phyloP scores from a whole-genome alignment of 53 echinoderm and acorn worm species.

The Paracentrotus lividus region DNA sequence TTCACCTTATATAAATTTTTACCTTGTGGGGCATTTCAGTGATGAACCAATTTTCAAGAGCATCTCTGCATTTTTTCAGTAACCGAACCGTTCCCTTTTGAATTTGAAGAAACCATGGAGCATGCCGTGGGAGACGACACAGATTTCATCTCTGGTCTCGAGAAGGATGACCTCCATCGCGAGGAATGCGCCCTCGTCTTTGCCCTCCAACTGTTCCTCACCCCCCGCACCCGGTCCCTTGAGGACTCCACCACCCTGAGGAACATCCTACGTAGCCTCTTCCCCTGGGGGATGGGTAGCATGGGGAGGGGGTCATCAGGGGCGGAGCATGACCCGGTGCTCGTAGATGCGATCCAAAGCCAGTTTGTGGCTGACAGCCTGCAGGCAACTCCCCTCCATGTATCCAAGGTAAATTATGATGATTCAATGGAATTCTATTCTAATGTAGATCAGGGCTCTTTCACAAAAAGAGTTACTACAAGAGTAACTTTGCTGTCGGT shows the following conservation, averaged over 20 bases:
- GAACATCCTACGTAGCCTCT: conserved; percentile 83
- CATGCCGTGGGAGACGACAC: neutral
- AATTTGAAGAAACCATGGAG: neutral
- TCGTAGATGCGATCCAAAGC: conserved; percentile 93
- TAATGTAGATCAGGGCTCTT: too few species aligned
- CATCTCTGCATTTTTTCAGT: neutral
- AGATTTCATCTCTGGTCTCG: conserved; percentile 73
- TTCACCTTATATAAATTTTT: too few species aligned
- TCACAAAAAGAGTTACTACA: too few species aligned
- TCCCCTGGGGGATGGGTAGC: conserved; percentile 85
- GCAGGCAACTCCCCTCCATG: conserved; percentile 95
- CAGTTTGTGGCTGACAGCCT: conserved; percentile 96
- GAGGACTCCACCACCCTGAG: conserved; percentile 66
- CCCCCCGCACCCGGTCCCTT: conserved; percentile 72
- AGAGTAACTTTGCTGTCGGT: too few species aligned
- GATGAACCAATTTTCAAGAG: too few species aligned
- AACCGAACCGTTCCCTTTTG: neutral
- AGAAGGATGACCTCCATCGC: conserved; percentile 87
- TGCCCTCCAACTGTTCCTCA: conserved; percentile 83
- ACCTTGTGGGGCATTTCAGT: neutral
- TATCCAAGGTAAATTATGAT: conserved; percentile 83
- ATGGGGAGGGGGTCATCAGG: conserved; percentile 70
- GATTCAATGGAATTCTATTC: too few species aligned
- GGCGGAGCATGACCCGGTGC: conserved; percentile 91
- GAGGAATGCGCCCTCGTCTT: conserved; percentile 86